Conservation (phyloP, 2,113 vertebrate species). For the Dipodomys stephensi region DNA sequence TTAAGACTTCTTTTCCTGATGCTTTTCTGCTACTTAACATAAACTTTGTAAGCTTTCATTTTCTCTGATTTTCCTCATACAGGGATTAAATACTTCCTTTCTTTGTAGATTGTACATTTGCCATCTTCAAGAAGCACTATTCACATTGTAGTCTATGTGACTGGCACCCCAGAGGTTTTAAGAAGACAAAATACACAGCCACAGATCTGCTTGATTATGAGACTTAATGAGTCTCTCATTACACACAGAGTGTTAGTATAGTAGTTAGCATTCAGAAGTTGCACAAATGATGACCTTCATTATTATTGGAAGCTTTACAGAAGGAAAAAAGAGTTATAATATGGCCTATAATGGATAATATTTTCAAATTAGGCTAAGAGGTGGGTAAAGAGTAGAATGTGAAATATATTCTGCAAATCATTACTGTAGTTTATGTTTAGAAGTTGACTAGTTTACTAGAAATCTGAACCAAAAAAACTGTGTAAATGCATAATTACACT, state of each 20-base stretch:
- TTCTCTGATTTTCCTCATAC: neutral
- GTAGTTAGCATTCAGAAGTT: neutral
- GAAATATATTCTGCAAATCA: neutral
- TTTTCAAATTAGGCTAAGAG: constrained; percentile 41
- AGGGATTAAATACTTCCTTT: neutral
- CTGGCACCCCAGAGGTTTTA: neutral
- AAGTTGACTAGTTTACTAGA: constrained; percentile 21
- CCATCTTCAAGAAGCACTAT: neutral
- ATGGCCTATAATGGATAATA: neutral
- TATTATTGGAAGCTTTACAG: neutral
- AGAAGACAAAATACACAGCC: neutral
- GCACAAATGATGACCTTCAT: neutral
- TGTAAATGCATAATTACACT: constrained; percentile 2
- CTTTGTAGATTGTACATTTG: neutral
- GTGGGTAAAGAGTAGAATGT: constrained; percentile 33
- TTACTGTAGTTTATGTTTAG: constrained; percentile 14
- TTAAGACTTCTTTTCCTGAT: neutral
- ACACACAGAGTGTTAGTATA: neutral
- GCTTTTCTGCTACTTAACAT: neutral
- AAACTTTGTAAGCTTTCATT: neutral
- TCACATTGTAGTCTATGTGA: neutral
- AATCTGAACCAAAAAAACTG: neutral
- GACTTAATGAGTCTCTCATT: neutral
- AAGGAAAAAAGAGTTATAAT: neutral
- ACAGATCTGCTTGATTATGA: neutral